Percentiles rank a stretch among this genome's conserved stretches.
phyloP scores from a whole-genome alignment of 2,113 vertebrate genomes.

The Lepus timidus region DNA sequence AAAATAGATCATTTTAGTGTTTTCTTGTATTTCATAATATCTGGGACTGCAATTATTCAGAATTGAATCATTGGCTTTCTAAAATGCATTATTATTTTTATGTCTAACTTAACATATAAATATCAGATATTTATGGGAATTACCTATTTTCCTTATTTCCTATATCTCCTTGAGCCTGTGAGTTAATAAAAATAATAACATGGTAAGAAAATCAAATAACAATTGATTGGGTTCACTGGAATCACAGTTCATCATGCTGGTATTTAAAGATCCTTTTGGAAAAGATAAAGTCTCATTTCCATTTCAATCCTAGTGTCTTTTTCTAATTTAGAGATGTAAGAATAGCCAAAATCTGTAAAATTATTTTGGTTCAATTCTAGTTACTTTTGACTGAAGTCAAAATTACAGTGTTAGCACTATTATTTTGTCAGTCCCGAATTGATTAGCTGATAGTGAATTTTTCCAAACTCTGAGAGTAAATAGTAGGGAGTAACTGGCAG shows the following conservation, averaged over 20 bases:
- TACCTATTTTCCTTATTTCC: neutral
- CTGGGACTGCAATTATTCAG: neutral
- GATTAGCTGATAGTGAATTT: neutral
- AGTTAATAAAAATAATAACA: slow-evolving; percentile 3
- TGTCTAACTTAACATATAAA: slow-evolving; percentile 2
- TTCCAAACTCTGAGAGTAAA: neutral
- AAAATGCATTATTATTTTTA: neutral
- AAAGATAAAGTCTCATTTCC: neutral
- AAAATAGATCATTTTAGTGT: neutral
- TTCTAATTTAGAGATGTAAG: neutral
- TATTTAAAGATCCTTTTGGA: neutral
- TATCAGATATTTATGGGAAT: neutral
- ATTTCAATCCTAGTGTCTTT: neutral
- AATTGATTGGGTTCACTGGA: neutral
- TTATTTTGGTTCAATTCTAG: neutral
- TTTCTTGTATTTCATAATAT: neutral
- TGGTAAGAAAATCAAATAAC: slow-evolving; percentile 25
- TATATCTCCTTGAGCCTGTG: neutral
- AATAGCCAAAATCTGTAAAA: neutral
- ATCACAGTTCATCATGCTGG: neutral
- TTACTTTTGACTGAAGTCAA: slow-evolving; percentile 6
- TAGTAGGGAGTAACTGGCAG: neutral
- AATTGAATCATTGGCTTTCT: neutral
- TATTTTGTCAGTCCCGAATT: neutral
- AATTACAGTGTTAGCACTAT: neutral